Evolutionary conservation across 2,888 invertebrate species (phyloP), one percentile per base, ranked within the genome.

Genomic region (Drosophila meridiana): DNA sequence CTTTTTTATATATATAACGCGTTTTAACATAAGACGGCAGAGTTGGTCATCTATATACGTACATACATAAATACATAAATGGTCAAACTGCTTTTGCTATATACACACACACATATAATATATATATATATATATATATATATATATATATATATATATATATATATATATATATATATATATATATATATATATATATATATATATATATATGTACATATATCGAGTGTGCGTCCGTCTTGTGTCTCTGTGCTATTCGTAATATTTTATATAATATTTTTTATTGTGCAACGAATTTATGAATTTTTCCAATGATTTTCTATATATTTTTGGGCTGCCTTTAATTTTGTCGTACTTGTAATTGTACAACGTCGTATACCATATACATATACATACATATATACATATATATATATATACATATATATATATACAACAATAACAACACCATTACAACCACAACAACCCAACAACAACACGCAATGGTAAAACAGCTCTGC

Each of bases 401-500:
- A 47, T 47, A 55, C 61, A 60, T 65, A 53, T 57, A 40, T 53
- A 57, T 65, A 43, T 67, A 71, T 61, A 48, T 52, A 45, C 30
- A 38, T 53, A 42, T 59, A 36, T 65, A 58, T 45, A 52, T 61
- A 38, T 61, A 45, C 77, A 73, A 85, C 68, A 69, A 66, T 70
- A 42, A 68, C 60, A 66, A 61, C 59, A 55, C 28, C 4, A 48
- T 30, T 38, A 66, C 83, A 73, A 85, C 68, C 68, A 65, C 68
- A 45, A 66, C 80, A 73, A 85, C 69, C 68, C 62, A 53, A 68
- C 43, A 52, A 53, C 64, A 63, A 72, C 70, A 55, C 38, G 72
- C 73, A 32, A 63, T 67, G 69, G 60, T 30, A 56, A 74, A 56
- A 73, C 89, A 95, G 95, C 94, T 93, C 94, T 95, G 92, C 95